Evolutionary conservation across 1,140 invertebrate species (phyloP), one percentile per base, ranked within the genome.

Genomic region (Saccostrea echinata): DNA sequence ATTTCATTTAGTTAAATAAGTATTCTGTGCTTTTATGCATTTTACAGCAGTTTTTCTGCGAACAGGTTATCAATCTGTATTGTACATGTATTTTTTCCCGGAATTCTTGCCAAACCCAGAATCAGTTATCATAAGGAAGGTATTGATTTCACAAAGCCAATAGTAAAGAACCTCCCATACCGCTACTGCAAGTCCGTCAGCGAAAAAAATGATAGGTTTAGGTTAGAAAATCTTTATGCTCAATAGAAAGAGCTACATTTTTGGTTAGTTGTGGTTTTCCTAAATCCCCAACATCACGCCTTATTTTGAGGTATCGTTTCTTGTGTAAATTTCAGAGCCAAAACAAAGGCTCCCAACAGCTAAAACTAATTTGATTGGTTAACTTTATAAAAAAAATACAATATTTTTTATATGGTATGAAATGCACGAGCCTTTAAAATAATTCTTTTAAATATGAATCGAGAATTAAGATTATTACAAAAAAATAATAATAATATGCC

Each of bases 121-220:
- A 30, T 76, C 12, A 24, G 27, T 76, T 33, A 76, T 16, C 13
- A 24, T 12, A 76, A 12, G 4, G 27, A 76, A 30, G 24, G 13
- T 76, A 76, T 76, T 27, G 68, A 76, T 76, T 30, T 27, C 68
- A 11, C 9, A 30, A 76, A 30, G 12, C 30, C 30, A 30, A 76
- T 76, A 16, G 27, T 33, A 30, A 76, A 11, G 68, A 11, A 11
- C 68, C 68, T 76, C 68, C 68, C 68, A 76, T 18, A 30, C 2
- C 27, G 68, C 30, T 30, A 33, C 16, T 27, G 27, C 11, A 24
- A 68, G 64, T 68, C 6, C 30, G 68, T 76, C 33, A 33, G 68
- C 68, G 68, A 27, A 76, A 76, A n/a, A n/a, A 76, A 76, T 76
- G 24, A 76, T 76, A 76, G 68, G 30, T 13, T 76, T 33, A 1